A percentile compares a stretch with the other conserved stretches of the same genome.
phyloP scores from a whole-genome alignment of 2,113 vertebrate species.

The Dermatemys mawii region DNA sequence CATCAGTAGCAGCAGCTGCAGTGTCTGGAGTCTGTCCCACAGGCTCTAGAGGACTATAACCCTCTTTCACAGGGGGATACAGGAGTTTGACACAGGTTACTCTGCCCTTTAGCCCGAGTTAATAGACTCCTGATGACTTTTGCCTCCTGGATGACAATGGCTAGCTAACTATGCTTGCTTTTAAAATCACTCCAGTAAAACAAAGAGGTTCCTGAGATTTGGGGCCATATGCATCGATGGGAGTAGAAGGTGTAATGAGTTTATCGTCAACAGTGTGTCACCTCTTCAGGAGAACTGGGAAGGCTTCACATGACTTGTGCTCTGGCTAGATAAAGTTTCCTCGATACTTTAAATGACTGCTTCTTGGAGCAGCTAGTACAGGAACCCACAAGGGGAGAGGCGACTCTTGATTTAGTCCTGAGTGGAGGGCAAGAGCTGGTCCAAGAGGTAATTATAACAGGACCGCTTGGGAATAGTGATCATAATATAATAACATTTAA shows the following conservation, averaged over 20 bases:
- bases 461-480: no score
- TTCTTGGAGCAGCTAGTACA: no score
- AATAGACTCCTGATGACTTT: not conserved
- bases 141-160: not conserved
- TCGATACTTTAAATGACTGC: no score
- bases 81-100: not conserved
- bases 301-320: not conserved
- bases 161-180: not conserved
- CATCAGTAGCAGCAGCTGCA: not conserved
- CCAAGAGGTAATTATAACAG: no score
- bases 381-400: no score
- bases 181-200: not conserved
- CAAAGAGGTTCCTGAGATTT: not conserved
- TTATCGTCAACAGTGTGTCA: not conserved
- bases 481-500: no score
- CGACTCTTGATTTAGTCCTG: no score
- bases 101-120: not conserved
- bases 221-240: not conserved
- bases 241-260: not conserved
- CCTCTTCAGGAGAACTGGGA: not conserved
- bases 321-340: not conserved
- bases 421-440: no score
- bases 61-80: not conserved
- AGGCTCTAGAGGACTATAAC: no score
- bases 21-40: no score